phyloP scores from a whole-genome alignment of 2,797 vertebrate genomes.

The Oceanodroma leucorhoa region DNA sequence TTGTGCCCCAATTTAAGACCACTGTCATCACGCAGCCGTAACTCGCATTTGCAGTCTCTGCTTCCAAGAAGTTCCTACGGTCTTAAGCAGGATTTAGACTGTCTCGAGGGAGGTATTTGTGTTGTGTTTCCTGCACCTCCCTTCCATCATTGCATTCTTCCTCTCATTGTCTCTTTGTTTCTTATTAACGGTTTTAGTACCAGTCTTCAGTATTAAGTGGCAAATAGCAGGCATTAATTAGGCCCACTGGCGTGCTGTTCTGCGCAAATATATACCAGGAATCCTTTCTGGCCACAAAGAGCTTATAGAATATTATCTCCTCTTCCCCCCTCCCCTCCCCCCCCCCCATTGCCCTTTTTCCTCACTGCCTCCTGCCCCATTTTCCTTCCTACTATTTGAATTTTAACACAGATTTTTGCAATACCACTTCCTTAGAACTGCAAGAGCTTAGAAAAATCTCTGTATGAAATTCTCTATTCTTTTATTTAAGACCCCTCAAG shows the following conservation, averaged over 20 bases:
- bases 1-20: background rate
- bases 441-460: background rate
- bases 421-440: background rate
- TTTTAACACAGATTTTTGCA: background rate
- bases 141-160: background rate
- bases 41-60: background rate
- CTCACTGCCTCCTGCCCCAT: background rate
- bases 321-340: no score
- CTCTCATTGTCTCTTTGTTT: background rate
- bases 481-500: conserved; percentile 8
- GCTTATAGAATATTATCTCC: background rate
- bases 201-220: background rate
- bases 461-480: background rate
- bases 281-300: background rate
- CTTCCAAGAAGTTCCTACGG: background rate
- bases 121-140: background rate
- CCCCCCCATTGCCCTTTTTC: background rate
- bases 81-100: background rate
- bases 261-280: background rate
- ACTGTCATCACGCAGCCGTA: background rate
- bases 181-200: background rate
- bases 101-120: background rate
- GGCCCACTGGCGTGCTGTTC: background rate
- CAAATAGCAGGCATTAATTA: background rate
- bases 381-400: background rate